phyloP scores from a whole-genome alignment of 2,797 vertebrate genomes.

The Melanotaenia nigrans region DNA sequence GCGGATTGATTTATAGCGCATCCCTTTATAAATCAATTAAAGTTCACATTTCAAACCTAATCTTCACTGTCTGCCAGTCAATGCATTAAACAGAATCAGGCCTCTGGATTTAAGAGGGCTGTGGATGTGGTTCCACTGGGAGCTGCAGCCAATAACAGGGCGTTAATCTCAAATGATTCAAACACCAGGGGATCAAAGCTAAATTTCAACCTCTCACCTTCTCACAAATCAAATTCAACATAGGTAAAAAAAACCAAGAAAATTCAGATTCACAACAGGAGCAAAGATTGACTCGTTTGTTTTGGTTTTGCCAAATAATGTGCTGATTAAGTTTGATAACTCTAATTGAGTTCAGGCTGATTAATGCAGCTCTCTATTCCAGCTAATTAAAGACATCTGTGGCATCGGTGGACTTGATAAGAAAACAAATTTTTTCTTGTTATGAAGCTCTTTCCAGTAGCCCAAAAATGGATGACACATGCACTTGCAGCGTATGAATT shows the following conservation, averaged over 20 bases:
- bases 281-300: conserved; percentile 13
- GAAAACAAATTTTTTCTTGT: conserved; percentile 43
- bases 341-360: conserved; percentile 58
- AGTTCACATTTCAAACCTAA: conserved; percentile 43
- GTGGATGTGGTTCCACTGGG: conserved; percentile 13
- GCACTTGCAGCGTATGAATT: conserved; percentile 33
- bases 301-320: conserved; percentile 41
- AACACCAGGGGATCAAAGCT: conserved; percentile 41
- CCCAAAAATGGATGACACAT: conserved; percentile 51
- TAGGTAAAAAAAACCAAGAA: conserved; percentile 24
- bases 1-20: conserved; percentile 27
- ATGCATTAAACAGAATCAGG: conserved; percentile 17
- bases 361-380: conserved; percentile 54
- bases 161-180: conserved; percentile 48
- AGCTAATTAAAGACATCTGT: conserved; percentile 62
- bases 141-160: conserved; percentile 37
- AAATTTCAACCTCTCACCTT: conserved; percentile 16
- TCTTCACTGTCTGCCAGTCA: conserved; percentile 40
- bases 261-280: not conserved
- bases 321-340: conserved; percentile 54
- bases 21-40: conserved; percentile 42
- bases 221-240: conserved; percentile 29
- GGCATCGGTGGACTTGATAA: conserved; percentile 50
- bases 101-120: conserved; percentile 3
- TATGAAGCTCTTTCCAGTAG: conserved; percentile 33